Evolutionary conservation across 2,797 vertebrate species (phyloP), one percentile per base, ranked within the genome.

Genomic region (Periparus ater): DNA sequence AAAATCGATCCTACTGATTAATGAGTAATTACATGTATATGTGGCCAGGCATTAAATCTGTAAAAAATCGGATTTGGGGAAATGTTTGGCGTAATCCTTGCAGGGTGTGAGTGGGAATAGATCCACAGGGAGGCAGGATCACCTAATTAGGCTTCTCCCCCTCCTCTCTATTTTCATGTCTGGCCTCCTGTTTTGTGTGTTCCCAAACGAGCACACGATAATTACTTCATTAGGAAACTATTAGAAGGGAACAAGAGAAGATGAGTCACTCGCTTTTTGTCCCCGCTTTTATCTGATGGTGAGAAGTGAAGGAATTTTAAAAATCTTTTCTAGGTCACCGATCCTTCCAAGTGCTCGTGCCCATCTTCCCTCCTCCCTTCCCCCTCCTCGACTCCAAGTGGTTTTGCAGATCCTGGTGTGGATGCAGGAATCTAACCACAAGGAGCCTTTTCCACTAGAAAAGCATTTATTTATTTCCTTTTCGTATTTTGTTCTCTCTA

Each of bases 191-290:
- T 62, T 81, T 55, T 71, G 61, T 65, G 2, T 12, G 23, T 78
- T 90, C 78, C 95, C 83, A 58, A 86, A 93, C 1, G 11, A 72
- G 54, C 25, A 80, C 76, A 36, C 7, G 27, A 70, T 92, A 94
- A 95, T 94, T 95, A 95, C 94, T 96, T 93, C 94, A 96, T 95
- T 95, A 95, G 93, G 90, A 95, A 96, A 95, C 86, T 93, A 95
- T 96, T 93, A 95, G 90, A 87, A 81, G 63, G 88, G 74, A 91
- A 94, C 77, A 91, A 96, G 94, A 93, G 90, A 58, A 75, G 90
- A 94, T 91, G 92, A 96, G 74, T 86, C 93, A 87, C 89, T 88
- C 2, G 5, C 17, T 84, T 91, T 94, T 85, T 75, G 80, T 50
- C 88, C 77, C 9, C 4, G 60, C 48, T 93, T 96, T 96, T 95